Evolutionary conservation across 2,888 invertebrate genomes (phyloP).

Genomic region (Lymantria dispar): DNA sequence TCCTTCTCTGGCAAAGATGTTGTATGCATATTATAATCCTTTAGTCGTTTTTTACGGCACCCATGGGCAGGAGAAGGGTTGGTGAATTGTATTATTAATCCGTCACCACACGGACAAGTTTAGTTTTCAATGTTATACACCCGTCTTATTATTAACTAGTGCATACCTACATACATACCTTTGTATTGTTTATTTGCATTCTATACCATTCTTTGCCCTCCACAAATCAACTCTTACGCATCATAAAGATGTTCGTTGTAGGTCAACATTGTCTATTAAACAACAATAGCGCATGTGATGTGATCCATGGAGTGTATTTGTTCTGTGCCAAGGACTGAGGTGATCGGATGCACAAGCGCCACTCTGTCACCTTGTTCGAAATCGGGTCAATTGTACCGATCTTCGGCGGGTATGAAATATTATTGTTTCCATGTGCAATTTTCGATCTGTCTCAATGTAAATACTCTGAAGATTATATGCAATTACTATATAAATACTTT

Average conservation of each 20-base stretch:
- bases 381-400: constrained; percentile 49
- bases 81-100: no score
- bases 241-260: constrained; percentile 52
- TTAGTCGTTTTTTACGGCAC: no score
- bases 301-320: constrained; percentile 58
- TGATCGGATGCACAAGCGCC: constrained; percentile 56
- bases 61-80: no score
- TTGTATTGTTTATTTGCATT: constrained; percentile 7
- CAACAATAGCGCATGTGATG: constrained; percentile 65
- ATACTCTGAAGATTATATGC: no score
- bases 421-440: not conserved
- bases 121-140: no score
- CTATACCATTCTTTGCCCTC: constrained; percentile 29
- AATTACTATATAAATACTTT: no score
- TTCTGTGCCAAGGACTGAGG: constrained; percentile 70
- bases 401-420: constrained; percentile 20
- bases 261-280: constrained; percentile 59
- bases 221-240: constrained; percentile 39
- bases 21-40: no score
- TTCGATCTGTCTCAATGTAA: no score
- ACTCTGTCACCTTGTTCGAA: constrained; percentile 66
- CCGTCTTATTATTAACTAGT: no score
- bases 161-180: not conserved
- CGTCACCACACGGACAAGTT: no score
- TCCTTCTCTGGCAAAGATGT: no score